Percentiles rank a stretch among this genome's conserved stretches.
phyloP scores from a whole-genome alignment of 2,113 vertebrate genomes.

The Cyrtonyx montezumae region DNA sequence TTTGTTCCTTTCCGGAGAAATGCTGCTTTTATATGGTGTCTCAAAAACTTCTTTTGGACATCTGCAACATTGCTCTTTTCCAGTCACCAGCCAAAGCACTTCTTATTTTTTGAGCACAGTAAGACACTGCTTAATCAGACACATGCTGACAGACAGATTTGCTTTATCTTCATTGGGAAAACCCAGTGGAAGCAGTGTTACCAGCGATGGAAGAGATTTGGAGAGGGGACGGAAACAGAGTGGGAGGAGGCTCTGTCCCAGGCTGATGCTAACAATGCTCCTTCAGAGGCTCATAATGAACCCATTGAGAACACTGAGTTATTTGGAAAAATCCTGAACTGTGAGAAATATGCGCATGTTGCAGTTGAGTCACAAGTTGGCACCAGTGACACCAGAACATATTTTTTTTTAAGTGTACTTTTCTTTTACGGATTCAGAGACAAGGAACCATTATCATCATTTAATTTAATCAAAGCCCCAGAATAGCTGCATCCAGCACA shows the following conservation, averaged over 20 bases:
- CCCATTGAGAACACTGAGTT: not conserved
- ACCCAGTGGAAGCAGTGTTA: not conserved
- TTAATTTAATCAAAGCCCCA: not conserved
- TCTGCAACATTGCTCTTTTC: not conserved
- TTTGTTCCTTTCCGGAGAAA: not conserved
- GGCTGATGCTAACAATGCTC: not conserved
- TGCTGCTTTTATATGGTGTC: fast-evolving
- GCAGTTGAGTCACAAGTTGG: constrained; percentile 47
- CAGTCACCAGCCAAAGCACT: not conserved
- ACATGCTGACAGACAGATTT: not conserved
- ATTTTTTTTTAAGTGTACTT: not conserved
- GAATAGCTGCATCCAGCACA: not conserved
- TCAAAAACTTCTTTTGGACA: not conserved
- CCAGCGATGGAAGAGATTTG: fast-evolving
- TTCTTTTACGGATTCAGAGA: not conserved
- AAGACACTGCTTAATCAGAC: not conserved
- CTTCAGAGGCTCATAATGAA: not conserved
- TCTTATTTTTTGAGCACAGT: not conserved
- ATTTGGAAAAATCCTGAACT: not conserved
- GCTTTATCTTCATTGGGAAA: not conserved
- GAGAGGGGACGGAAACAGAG: not conserved
- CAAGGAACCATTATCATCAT: constrained; percentile 20
- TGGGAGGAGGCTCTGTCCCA: not conserved
- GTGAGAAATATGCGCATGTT: not conserved
- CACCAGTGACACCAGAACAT: not conserved